These are phyloP conservation scores for Galeopterus variegatus DNA, from an alignment of 2,113 vertebrate genomes.

Conservation along the genomic window DNA sequence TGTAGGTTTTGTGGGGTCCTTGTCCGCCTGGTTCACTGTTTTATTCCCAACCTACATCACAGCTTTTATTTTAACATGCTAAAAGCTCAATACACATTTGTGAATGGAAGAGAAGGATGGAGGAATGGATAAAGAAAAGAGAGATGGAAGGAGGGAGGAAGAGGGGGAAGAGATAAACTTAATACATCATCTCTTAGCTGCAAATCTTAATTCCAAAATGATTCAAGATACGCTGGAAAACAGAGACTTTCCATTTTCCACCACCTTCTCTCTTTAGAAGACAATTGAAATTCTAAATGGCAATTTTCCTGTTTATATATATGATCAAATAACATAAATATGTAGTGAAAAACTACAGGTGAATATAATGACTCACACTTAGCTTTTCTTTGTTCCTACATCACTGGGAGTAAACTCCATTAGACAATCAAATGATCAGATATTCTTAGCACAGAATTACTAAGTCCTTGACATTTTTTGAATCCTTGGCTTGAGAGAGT, in stretches of 20 bases:
- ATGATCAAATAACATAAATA: slow-evolving; percentile 69
- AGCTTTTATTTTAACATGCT: not conserved
- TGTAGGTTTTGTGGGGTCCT: not conserved
- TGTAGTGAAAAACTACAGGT: slow-evolving; percentile 55
- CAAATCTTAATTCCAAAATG: not conserved
- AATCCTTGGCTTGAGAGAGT: slow-evolving; percentile 1
- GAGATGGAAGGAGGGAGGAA: not conserved
- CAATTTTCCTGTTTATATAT: slow-evolving; percentile 34
- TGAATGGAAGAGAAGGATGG: not conserved
- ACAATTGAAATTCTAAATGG: slow-evolving; percentile 49
- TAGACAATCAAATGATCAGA: not conserved
- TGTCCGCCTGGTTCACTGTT: not conserved
- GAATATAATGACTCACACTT: slow-evolving; percentile 61
- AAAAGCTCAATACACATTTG: not conserved
- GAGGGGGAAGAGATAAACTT: not conserved
- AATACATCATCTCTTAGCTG: not conserved
- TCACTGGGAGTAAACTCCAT: not conserved
- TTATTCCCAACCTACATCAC: not conserved
- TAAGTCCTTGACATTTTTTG: slow-evolving; percentile 15
- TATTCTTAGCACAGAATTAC: not conserved
- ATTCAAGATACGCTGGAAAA: not conserved
- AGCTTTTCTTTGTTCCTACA: slow-evolving; percentile 62
- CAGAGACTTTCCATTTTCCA: not conserved
- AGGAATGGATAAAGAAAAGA: not conserved
- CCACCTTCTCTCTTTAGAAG: slow-evolving; percentile 38